Evolutionary conservation across 37 sponge, comb jelly and placozoan species (phyloP).

Genomic region (Chondrosia reniformis): DNA sequence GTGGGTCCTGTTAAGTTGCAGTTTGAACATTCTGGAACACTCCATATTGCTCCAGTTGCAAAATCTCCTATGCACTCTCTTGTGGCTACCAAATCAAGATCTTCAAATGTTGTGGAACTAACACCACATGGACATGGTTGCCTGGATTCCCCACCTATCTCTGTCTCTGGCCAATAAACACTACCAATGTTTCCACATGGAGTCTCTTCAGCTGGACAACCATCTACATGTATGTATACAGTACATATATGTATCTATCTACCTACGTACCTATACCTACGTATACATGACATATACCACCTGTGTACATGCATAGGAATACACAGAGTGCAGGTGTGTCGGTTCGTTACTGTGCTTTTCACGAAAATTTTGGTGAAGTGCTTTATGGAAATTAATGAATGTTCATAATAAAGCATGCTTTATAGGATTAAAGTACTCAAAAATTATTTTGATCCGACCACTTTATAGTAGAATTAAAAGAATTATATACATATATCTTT

Average conservation of each 20-base stretch:
- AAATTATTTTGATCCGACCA: background rate
- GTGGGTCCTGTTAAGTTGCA: constrained; percentile 30
- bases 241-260: no score
- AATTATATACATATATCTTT: no score
- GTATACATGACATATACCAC: no score
- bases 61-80: constrained; percentile 46
- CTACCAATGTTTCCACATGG: background rate
- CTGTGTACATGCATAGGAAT: no score
- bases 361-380: no score
- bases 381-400: background rate
- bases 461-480: no score
- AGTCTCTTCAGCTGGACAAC: background rate
- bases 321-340: no score
- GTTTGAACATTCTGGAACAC: background rate
- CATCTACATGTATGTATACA: background rate
- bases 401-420: no score
- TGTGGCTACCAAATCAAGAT: constrained; percentile 3
- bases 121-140: constrained; percentile 37
- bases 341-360: no score
- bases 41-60: constrained; percentile 34
- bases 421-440: no score
- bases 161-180: constrained; percentile 34
- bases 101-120: background rate
- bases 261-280: no score
- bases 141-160: constrained; percentile 8